Base-by-base conservation (phyloP, 2,888 invertebrate genomes). In the Parascotia fuliginaria region DNA sequence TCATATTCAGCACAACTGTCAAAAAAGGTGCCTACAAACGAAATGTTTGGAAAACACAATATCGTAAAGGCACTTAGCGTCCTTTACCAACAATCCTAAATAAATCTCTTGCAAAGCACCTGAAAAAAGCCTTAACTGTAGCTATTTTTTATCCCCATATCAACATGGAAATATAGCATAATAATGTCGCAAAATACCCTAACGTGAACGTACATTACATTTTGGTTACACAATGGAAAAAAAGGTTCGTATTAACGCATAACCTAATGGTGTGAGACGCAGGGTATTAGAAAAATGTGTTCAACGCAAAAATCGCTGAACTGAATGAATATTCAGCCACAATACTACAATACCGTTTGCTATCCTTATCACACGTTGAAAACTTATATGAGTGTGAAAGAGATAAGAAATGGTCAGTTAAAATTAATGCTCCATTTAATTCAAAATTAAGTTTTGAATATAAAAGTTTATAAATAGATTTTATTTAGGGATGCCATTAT, bases 201-300 rank as follows among this genome's bases (percentile, higher is more conserved):
- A 57, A 54, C 55, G 57, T 48, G 52, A 50, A 40, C 52, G 36
- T 32, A 57, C 61, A 55, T 62, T 57, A 57, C 60, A 24, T 50
- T 62, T 50, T 38, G 24, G 40, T 16, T 54, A 45, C 57, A 67
- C 67, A 67, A 67, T 62, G 54, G 54, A 50, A 65, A n/a, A n/a
- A 60, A 67, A 67, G 70, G 67, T 60, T 58, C 58, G 65, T 73
- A 75, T 75, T 76, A 78, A 65, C 69, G 65, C 73, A 70, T 71
- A 73, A 73, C 76, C 65, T 79, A 80, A 80, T 79, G 79, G 79
- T 63, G 71, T 63, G 74, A 65, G 65, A 60, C 61, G 59, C 29
- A 43, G 65, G 60, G 72, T 73, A 66, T 77, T 75, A 77, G 71
- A 74, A 76, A 79, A 77, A 79, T 78, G 71, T 78, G 71, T 67